Evolutionary conservation across 2,113 vertebrate species (phyloP).

Genomic region (Serilophus lunatus): DNA sequence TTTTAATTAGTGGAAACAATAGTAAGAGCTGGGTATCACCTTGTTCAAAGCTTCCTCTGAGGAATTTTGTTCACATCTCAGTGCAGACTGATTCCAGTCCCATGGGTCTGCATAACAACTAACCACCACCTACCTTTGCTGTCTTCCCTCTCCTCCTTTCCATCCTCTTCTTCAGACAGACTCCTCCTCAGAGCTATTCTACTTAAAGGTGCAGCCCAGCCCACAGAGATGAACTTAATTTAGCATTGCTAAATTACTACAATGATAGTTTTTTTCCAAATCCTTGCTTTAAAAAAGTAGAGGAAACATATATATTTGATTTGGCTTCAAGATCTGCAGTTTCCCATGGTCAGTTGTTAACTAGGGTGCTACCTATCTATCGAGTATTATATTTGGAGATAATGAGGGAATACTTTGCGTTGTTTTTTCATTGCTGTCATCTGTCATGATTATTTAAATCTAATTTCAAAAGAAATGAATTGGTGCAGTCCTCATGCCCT

Average conservation of each 20-base stretch:
- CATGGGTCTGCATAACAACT: neutral
- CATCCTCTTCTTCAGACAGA: neutral
- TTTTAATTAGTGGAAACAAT: neutral
- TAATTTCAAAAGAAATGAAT: neutral
- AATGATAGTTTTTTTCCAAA: accelerated
- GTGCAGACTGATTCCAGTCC: neutral
- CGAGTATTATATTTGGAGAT: neutral
- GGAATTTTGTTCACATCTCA: neutral
- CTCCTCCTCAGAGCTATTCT: neutral
- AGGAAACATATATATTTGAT: neutral
- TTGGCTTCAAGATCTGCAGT: neutral
- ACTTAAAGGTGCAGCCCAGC: neutral
- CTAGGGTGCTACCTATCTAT: neutral
- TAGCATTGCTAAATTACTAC: neutral
- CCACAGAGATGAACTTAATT: neutral
- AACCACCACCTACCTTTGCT: neutral
- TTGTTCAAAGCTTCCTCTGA: neutral
- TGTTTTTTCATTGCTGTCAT: neutral
- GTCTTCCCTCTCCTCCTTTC: neutral
- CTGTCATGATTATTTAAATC: neutral
- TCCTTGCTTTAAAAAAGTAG: neutral
- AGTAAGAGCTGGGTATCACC: neutral
- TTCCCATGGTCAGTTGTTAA: neutral
- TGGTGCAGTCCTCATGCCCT: neutral
- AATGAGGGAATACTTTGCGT: neutral